These are phyloP conservation scores for Morpho helenor DNA, from an alignment of 2,888 invertebrate genomes.

Conservation along the genomic window DNA sequence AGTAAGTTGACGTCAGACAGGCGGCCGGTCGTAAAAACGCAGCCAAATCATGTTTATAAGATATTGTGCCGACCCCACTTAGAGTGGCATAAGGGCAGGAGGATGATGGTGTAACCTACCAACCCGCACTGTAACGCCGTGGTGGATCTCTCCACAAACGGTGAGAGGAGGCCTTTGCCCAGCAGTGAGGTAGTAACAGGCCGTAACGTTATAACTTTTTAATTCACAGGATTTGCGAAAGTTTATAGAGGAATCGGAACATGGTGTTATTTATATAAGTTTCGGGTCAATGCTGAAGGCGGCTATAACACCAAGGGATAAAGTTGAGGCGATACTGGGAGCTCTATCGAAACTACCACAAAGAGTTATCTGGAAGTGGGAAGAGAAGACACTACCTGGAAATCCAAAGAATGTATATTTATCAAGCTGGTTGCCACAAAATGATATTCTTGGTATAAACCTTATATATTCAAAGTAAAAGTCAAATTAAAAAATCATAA, in stretches of 20 bases:
- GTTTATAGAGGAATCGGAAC: slow-evolving; percentile 81
- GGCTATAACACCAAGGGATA: slow-evolving; percentile 79
- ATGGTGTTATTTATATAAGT: slow-evolving; percentile 87
- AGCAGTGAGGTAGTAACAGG: no score
- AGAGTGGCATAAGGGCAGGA: no score
- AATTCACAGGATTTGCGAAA: slow-evolving; percentile 70
- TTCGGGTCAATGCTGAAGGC: slow-evolving; percentile 86
- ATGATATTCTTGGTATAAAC: slow-evolving; percentile 83
- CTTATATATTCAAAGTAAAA: not conserved
- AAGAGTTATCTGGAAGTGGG: slow-evolving; percentile 88
- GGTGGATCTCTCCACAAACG: no score
- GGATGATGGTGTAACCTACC: no score
- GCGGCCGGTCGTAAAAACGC: no score
- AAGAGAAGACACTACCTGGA: slow-evolving; percentile 60
- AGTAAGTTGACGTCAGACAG: no score
- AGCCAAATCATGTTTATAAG: no score
- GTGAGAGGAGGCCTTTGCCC: no score
- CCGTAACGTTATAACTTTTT: no score
- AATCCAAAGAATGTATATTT: slow-evolving; percentile 81
- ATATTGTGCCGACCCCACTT: no score
- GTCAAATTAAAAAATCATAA: not conserved
- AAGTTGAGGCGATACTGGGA: slow-evolving; percentile 77
- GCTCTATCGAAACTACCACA: slow-evolving; percentile 82
- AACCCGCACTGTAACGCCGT: no score
- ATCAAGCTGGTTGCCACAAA: slow-evolving; percentile 85